Conservation (phyloP, 2,888 invertebrate genomes). For the Scaptomyza reducta region DNA sequence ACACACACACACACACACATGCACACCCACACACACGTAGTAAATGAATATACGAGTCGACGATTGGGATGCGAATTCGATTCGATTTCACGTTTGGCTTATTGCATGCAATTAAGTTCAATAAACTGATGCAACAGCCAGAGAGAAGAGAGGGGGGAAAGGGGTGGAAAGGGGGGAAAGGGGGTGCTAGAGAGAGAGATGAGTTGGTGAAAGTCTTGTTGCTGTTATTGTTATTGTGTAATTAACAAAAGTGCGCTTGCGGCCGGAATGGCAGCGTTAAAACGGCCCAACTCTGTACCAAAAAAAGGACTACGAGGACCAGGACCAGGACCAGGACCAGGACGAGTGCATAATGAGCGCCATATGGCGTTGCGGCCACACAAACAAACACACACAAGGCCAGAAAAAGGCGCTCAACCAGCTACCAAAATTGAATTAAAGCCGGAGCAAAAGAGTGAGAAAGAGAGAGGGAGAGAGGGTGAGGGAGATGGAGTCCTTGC, state of each 20-base stretch:
- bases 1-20: not conserved
- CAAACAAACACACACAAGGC: not conserved
- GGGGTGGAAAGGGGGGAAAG: too few relatives aligned
- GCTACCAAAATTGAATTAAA: slow-evolving; percentile 55
- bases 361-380: slow-evolving; percentile 57
- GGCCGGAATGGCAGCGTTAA: slow-evolving; percentile 36
- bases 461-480: not conserved
- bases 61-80: slow-evolving; percentile 36
- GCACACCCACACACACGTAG: not conserved
- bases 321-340: slow-evolving; percentile 4
- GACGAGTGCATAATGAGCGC: slow-evolving; percentile 55
- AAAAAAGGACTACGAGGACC: not conserved
- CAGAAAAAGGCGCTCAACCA: slow-evolving; percentile 16
- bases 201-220: slow-evolving; percentile 17
- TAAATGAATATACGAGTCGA: slow-evolving; percentile 26
- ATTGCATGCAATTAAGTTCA: slow-evolving; percentile 79
- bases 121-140: slow-evolving; percentile 61
- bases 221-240: slow-evolving; percentile 66
- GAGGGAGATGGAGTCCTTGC: not conserved
- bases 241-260: slow-evolving; percentile 75
- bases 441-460: slow-evolving; percentile 4
- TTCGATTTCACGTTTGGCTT: slow-evolving; percentile 63
- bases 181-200: not conserved
- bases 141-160: too few relatives aligned
- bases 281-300: slow-evolving; percentile 10